phyloP scores from a whole-genome alignment of 1,140 invertebrate genomes.

The Drosophila busckii region DNA sequence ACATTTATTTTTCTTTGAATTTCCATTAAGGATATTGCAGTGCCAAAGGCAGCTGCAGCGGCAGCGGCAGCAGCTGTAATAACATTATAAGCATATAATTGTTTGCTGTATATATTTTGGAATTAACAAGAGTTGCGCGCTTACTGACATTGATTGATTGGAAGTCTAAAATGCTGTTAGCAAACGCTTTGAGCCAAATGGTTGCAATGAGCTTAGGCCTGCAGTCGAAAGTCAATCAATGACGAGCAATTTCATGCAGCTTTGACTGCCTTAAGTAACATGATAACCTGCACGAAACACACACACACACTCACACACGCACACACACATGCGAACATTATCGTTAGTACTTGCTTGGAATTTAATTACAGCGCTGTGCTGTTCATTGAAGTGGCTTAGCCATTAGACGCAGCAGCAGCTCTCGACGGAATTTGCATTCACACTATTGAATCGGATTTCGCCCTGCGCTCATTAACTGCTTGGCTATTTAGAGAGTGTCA shows the following conservation, averaged over 20 bases:
- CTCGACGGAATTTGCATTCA: constrained; percentile 39
- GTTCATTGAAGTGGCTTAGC: constrained; percentile 21
- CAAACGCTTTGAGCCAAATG: too few relatives aligned
- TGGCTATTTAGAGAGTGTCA: too few relatives aligned
- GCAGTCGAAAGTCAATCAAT: constrained; percentile 8
- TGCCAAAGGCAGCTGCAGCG: too few relatives aligned
- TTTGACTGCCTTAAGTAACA: constrained; percentile 43
- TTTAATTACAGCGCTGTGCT: constrained; percentile 59
- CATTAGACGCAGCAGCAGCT: constrained; percentile 2
- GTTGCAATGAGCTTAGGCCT: background rate
- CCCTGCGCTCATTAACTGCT: too few relatives aligned
- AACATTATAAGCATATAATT: too few relatives aligned
- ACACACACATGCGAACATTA: too few relatives aligned
- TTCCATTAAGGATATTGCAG: too few relatives aligned
- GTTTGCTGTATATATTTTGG: background rate
- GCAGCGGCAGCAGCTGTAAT: too few relatives aligned
- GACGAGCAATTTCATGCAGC: constrained; percentile 54
- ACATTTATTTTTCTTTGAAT: constrained; percentile 6
- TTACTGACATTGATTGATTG: constrained; percentile 31
- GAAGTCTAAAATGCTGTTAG: constrained; percentile 1
- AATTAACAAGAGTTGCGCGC: too few relatives aligned
- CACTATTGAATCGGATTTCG: too few relatives aligned
- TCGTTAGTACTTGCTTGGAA: constrained; percentile 36
- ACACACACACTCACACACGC: too few relatives aligned
- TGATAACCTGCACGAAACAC: too few relatives aligned